A percentile compares a stretch with the other conserved stretches of the same genome.
These are phyloP conservation scores for Leptinotarsa peninsularis DNA, from an alignment of 2,888 invertebrate species.

Conservation along the genomic window DNA sequence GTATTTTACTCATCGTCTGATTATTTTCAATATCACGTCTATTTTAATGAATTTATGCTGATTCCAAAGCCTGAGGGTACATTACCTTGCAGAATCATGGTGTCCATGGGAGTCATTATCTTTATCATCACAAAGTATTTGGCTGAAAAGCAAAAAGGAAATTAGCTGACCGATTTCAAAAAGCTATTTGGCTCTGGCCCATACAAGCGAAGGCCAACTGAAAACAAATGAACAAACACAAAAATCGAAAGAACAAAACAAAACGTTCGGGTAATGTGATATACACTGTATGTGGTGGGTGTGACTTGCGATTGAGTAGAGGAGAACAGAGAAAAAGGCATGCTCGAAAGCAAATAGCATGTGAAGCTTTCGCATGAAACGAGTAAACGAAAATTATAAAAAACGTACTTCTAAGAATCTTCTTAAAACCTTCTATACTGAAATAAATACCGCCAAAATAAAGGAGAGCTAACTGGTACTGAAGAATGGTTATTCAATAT, in stretches of 20 bases:
- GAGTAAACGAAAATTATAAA: conserved; percentile 35
- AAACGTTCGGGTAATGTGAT: conserved; percentile 32
- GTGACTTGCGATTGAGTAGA: conserved; percentile 46
- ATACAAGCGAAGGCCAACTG: conserved; percentile 44
- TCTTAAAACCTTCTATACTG: conserved; percentile 28
- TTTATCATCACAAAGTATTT: conserved; percentile 76
- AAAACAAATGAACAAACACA: conserved; percentile 38
- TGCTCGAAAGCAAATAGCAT: conserved; percentile 47
- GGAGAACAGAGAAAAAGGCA: conserved; percentile 46
- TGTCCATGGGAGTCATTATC: conserved; percentile 70
- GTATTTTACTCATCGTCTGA: no score
- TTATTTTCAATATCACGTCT: no score
- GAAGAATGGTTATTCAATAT: conserved; percentile 26
- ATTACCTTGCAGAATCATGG: conserved; percentile 70
- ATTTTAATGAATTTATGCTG: no score
- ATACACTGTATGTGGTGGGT: conserved; percentile 39
- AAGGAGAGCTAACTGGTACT: conserved; percentile 37
- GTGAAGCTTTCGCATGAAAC: conserved; percentile 45
- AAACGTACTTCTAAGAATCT: conserved; percentile 25
- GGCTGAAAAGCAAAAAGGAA: conserved; percentile 67
- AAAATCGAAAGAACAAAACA: conserved; percentile 39
- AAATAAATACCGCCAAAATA: conserved; percentile 34
- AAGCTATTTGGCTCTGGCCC: conserved; percentile 28
- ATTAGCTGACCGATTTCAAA: conserved; percentile 28
- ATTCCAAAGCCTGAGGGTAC: not conserved